phyloP scores from a whole-genome alignment of 2,888 invertebrate genomes.

The Kuschelorhynchus macadamiae region DNA sequence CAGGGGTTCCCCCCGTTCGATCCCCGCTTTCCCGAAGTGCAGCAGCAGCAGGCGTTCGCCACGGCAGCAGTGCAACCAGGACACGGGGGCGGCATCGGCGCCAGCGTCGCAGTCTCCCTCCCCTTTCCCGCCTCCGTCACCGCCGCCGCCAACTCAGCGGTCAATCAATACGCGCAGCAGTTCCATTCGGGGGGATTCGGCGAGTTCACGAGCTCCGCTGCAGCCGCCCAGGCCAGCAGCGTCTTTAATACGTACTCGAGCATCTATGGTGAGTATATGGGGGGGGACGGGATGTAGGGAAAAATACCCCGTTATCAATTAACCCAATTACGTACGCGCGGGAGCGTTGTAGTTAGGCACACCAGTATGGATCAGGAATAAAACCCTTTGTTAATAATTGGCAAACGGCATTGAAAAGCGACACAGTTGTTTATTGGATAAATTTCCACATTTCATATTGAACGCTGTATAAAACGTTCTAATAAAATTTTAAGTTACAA shows the following conservation, averaged over 20 bases:
- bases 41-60: constrained; percentile 32
- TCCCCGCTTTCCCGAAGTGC: constrained; percentile 63
- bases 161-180: constrained; percentile 64
- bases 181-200: constrained; percentile 61
- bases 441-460: too few species aligned
- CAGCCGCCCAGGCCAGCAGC: constrained; percentile 55
- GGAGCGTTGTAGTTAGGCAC: too few species aligned
- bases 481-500: too few species aligned
- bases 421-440: too few species aligned
- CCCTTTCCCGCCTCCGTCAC: constrained; percentile 53
- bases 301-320: too few species aligned
- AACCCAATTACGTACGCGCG: too few species aligned
- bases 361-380: too few species aligned
- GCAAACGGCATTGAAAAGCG: too few species aligned
- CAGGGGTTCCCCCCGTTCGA: constrained; percentile 66
- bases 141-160: constrained; percentile 53
- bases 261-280: constrained; percentile 57
- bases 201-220: constrained; percentile 59
- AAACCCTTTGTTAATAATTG: too few species aligned
- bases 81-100: constrained; percentile 7
- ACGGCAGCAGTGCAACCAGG: constrained; percentile 25
- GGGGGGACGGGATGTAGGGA: neutral
- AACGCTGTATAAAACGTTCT: too few species aligned
- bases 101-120: constrained; percentile 32
- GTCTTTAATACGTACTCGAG: constrained; percentile 70